Evolutionary conservation across 2,888 invertebrate species (phyloP), one percentile per base, ranked within the genome.

Genomic region (Sericinus montela): DNA sequence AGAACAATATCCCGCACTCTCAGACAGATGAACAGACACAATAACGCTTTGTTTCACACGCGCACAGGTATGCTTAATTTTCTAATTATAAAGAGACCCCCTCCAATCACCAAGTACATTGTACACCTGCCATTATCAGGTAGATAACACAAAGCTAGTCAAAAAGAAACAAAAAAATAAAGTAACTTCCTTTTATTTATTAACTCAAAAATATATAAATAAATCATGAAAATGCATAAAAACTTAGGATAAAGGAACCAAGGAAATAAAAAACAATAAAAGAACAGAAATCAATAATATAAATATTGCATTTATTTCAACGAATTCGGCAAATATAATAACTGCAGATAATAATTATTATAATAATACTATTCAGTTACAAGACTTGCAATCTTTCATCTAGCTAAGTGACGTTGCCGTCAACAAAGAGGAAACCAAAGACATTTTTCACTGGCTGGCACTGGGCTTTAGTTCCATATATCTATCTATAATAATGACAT

Each of bases 231-330:
- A 40, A 50, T 72, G 61, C 61, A 69, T 65, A 75, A 62, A 67
- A 80, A 80, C 69, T 70, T 44, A 80, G 73, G 75, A 76, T 69
- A 81, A 75, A 82, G 79, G 79, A 76, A 80, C 75, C 69, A 79
- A 83, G 80, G 81, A 74, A 78, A 76, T 25, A 25, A 69, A 72
- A 70, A 65, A 70, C 70, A 74, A 69, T 65, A 80, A 77, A 79
- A 86, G 82, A 82, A 83, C 82, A 82, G 83, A 85, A 83, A 73
- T 84, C 81, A 86, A 84, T 87, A 89, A 89, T 89, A 88, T 89
- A 89, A 89, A 89, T 89, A 89, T 89, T 89, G 84, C 82, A 85
- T 89, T 89, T 89, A 89, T 89, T 88, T 89, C 83, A 89, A 88
- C 86, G 82, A 87, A 85, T 89, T 85, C 81, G 81, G 85, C 81